Evolutionary conservation across 2,888 invertebrate species (phyloP).

Genomic region (Spisula subtruncata): DNA sequence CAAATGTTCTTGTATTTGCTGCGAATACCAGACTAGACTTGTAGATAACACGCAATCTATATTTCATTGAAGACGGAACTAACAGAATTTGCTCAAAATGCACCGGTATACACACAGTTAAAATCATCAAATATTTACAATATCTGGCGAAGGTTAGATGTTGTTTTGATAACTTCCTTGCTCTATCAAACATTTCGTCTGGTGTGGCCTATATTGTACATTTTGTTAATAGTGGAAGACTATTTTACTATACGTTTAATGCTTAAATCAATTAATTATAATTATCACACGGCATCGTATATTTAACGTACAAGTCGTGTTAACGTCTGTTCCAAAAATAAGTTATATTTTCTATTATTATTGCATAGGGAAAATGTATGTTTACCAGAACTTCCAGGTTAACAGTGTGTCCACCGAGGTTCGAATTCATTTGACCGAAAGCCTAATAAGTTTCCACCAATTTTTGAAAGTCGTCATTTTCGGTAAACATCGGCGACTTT

Average conservation of each 20-base stretch:
- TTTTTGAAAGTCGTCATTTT: too few species aligned
- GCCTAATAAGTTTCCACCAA: too few species aligned
- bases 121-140: slow-evolving; percentile 11
- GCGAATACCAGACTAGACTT: background rate
- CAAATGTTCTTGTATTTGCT: background rate
- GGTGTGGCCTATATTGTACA: background rate
- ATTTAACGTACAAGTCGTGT: too few species aligned
- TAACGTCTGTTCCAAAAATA: too few species aligned
- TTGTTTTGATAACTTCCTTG: background rate
- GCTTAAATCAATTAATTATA: too few species aligned
- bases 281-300: too few species aligned
- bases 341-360: too few species aligned
- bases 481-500: too few species aligned
- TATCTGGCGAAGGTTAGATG: background rate
- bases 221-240: background rate
- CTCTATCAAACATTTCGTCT: background rate
- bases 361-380: too few species aligned
- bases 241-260: background rate
- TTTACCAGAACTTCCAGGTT: too few species aligned
- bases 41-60: slow-evolving; percentile 2
- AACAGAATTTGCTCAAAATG: background rate
- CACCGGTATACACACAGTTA: background rate
- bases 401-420: too few species aligned
- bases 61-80: background rate
- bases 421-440: too few species aligned